Evolutionary conservation across 92 coral and sea anemone genomes (phyloP).

Genomic region (Pocillopora grandis): DNA sequence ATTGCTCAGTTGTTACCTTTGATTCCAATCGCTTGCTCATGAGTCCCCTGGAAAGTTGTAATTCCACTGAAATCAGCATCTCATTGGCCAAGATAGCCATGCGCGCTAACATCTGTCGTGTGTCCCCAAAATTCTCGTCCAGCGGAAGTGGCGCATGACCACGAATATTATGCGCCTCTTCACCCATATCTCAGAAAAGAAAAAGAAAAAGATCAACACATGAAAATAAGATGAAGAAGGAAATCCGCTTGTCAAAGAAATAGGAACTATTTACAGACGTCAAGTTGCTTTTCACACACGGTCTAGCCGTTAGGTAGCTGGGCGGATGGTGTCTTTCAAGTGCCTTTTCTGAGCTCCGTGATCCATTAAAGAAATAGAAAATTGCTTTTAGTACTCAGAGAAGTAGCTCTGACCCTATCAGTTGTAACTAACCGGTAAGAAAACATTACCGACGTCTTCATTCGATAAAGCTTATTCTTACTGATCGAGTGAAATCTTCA

Average conservation of each 20-base stretch:
- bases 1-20: slow-evolving; percentile 42
- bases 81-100: slow-evolving; percentile 93
- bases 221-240: neutral
- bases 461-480: too few species aligned
- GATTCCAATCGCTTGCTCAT: slow-evolving; percentile 89
- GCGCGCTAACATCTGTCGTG: slow-evolving; percentile 80
- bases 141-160: slow-evolving; percentile 72
- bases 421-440: too few species aligned
- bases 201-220: neutral
- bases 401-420: too few species aligned
- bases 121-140: slow-evolving; percentile 87
- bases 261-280: neutral
- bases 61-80: slow-evolving; percentile 84
- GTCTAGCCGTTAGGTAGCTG: neutral
- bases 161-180: slow-evolving; percentile 85
- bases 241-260: neutral
- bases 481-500: too few species aligned
- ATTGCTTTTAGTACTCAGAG: too few species aligned
- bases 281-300: too few species aligned
- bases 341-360: neutral
- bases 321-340: neutral
- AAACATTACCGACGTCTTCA: too few species aligned
- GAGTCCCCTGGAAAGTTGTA: slow-evolving; percentile 80
- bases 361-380: neutral
- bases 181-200: slow-evolving; percentile 53